Evolutionary conservation across 1,140 invertebrate species (phyloP), one percentile per base, ranked within the genome.

Genomic region (Sycophila sp.): DNA sequence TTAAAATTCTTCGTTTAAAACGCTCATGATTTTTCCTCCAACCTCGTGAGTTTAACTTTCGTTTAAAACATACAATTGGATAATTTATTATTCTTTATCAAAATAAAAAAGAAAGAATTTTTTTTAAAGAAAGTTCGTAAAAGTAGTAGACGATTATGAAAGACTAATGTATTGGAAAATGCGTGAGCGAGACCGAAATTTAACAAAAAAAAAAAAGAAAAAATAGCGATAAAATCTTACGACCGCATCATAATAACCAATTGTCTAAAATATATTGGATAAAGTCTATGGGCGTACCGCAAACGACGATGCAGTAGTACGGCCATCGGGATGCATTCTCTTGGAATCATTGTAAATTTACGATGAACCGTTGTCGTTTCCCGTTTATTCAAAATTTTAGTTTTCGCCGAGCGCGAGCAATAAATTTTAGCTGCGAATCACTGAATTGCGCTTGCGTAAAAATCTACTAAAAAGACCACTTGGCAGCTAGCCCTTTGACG

Each of bases 321-420:
- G 30, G 42, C 34, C 11, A 59, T 62, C 45, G 49, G 58, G 24
- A 58, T 2, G 70, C 68, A 75, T 71, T 78, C 74, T 75, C 67
- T 76, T 63, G 77, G 75, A 81, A 77, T 81, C 79, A 81, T 81
- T 76, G 75, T 68, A 70, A 80, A 82, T 82, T 82, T 81, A 81
- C 74, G 79, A 76, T 71, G 59, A 4, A 19, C 69, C 69, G 69
- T 78, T 77, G 76, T 80, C 78, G 75, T 75, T 76, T 80, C 70
- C 75, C 75, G 73, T 79, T 74, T 72, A 76, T 80, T 75, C 75
- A 74, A 53, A 71, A 62, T 67, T 71, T 69, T 47, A 69, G 73
- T 26, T 7, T 42, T 64, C 65, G 17, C 64, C 49, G 68, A 74
- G 70, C 72, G 76, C 76, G 76, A 74, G 77, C 77, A 60, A 81